Percentiles rank a stretch among this genome's conserved stretches.
Conservation (phyloP, 1,140 invertebrate species). For the Drosophila mojavensis region DNA sequence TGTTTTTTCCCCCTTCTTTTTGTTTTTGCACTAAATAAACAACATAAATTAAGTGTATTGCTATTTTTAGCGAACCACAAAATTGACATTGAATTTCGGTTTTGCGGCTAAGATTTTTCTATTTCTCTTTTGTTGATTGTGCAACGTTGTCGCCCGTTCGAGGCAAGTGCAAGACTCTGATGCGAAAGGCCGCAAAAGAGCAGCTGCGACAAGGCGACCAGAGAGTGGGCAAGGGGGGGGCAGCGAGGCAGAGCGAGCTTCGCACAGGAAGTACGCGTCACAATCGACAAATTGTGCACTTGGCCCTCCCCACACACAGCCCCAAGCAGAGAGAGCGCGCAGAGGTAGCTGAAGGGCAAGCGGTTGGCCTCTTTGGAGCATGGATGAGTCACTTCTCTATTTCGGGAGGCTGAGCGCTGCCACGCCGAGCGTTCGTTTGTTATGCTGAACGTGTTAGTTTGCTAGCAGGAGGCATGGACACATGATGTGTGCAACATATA, state of each 20-base stretch:
- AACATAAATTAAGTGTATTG: constrained; percentile 67
- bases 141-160: constrained; percentile 54
- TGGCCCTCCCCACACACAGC: constrained; percentile 1
- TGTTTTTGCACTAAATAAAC: constrained; percentile 53
- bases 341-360: neutral
- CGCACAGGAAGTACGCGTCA: constrained; percentile 39
- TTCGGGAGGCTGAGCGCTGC: constrained; percentile 25
- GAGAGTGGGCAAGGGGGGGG: neutral
- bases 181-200: constrained; percentile 33
- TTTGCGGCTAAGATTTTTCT: constrained; percentile 11
- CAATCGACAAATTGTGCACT: constrained; percentile 31
- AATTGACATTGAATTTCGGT: constrained; percentile 79
- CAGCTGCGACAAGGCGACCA: constrained; percentile 12
- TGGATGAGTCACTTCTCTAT: constrained; percentile 42
- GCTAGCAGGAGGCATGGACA: constrained; percentile 16
- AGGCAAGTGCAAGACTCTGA: constrained; percentile 63
- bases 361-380: constrained; percentile 16
- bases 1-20: constrained; percentile 14
- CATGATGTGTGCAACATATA: constrained; percentile 47
- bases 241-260: neutral
- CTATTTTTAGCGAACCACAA: constrained; percentile 67
- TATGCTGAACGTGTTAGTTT: constrained; percentile 29
- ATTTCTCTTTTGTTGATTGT: constrained; percentile 48
- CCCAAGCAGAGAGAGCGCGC: neutral
- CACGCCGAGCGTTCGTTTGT: constrained; percentile 1